Evolutionary conservation across 2,113 vertebrate genomes (phyloP).

Genomic region (Erythrolamprus reginae): DNA sequence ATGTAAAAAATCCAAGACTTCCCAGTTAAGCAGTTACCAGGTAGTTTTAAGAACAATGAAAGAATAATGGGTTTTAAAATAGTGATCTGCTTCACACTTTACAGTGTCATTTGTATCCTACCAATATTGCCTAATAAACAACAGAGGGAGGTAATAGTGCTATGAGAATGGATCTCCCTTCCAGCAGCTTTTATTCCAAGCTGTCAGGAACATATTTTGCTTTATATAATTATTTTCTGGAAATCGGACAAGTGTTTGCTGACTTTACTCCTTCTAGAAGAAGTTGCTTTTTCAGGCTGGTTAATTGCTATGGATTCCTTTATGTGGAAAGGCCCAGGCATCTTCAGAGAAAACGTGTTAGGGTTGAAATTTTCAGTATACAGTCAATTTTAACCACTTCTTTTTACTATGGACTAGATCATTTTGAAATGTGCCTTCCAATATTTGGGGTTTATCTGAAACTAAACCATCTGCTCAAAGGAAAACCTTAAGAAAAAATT

Average conservation of each 20-base stretch:
- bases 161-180: background rate
- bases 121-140: background rate
- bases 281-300: background rate
- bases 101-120: background rate
- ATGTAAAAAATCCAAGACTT: background rate
- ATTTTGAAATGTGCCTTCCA: conserved; percentile 35
- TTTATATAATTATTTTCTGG: background rate
- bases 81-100: background rate
- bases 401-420: conserved; percentile 7
- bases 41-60: background rate
- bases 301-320: background rate
- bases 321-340: background rate
- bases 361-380: background rate
- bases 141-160: background rate
- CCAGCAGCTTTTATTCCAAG: background rate
- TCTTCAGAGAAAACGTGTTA: background rate
- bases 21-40: background rate
- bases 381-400: background rate
- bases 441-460: conserved; percentile 3
- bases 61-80: background rate
- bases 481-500: background rate
- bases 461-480: background rate
- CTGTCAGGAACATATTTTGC: background rate
- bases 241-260: background rate
- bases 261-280: background rate